Base-by-base conservation (phyloP, 2,888 invertebrate genomes). In the Amiota communis region DNA sequence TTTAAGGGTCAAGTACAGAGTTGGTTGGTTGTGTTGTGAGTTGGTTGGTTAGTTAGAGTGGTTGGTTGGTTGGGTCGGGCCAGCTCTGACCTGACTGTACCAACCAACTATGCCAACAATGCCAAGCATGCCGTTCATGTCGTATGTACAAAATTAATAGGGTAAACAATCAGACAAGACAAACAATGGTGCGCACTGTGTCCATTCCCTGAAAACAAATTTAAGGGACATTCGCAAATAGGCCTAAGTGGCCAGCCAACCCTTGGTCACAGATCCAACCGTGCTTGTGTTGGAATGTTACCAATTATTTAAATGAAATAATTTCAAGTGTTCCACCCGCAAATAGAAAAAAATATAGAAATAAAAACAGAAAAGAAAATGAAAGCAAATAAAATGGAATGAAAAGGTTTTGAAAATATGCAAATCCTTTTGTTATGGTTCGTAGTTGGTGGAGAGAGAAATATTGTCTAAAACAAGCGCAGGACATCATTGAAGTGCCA, bases 121-220 rank as follows among this genome's bases (percentile, higher is more conserved):
- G 8, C 6, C 6, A 6, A 36, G 9, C n/a, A 15, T 53, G 13
- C n/a, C 53, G 53, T 9, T n/a, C n/a, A n/a, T 15, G n/a, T 17
- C 48, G 65, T 65, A 15, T 65, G 48, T 10, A 17, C 65, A 17
- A 65, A 65, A 49, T 49, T 15, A 65, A 65, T 65, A 65, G 17
- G 47, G 48, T n/a, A 1, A 8, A 65, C 36, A 65, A 65, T 65
- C 9, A 65, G 46, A 36, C 65, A 65, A 49, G 15, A 8, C 48
- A 65, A 65, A 65, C 65, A 65, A 65, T 15, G 49, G 53, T n/a
- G n/a, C n/a, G n/a, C n/a, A n/a, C n/a, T n/a, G n/a, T n/a, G n/a
- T 12, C 53, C 23, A 23, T 23, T 23, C 23, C 23, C 23, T 23
- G 23, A 23, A 23, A 23, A 23, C 23, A 23, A 23, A 23, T 2